phyloP scores from a whole-genome alignment of 2,113 vertebrate genomes.

The Plecotus auritus region DNA sequence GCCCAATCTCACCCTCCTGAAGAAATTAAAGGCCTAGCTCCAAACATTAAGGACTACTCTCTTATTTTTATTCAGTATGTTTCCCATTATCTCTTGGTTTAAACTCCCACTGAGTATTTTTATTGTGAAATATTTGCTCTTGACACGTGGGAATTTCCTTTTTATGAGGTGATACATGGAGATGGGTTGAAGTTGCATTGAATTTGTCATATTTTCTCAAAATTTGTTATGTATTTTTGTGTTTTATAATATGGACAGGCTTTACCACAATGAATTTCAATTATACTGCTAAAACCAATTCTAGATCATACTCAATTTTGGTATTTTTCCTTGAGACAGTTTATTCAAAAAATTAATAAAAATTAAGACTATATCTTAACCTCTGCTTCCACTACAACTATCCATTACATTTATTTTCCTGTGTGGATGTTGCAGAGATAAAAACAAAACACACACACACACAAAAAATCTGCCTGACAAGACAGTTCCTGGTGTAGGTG shows the following conservation, averaged over 20 bases:
- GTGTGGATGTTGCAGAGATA: not conserved
- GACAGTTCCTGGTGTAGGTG: rapidly evolving
- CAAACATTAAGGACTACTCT: rapidly evolving
- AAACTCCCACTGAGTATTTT: not conserved
- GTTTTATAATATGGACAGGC: not conserved
- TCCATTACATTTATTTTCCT: not conserved
- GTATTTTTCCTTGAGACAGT: not conserved
- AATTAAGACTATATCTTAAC: not conserved
- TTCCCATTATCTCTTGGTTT: not conserved
- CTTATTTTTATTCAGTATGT: not conserved
- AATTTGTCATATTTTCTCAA: not conserved
- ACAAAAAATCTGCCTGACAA: not conserved
- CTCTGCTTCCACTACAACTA: not conserved
- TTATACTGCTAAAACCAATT: not conserved
- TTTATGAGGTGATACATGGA: not conserved
- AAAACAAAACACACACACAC: not conserved
- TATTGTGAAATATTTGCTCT: not conserved
- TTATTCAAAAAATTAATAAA: not conserved
- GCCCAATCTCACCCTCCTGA: not conserved
- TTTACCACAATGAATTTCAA: not conserved
- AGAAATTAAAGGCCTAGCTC: not conserved
- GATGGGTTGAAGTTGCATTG: not conserved
- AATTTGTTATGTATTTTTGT: not conserved
- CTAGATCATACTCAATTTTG: not conserved
- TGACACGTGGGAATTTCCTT: not conserved